Percentiles rank a stretch among this genome's conserved stretches.
These are phyloP conservation scores for Mustela lutreola DNA, from an alignment of 2,113 vertebrate species.

Conservation along the genomic window DNA sequence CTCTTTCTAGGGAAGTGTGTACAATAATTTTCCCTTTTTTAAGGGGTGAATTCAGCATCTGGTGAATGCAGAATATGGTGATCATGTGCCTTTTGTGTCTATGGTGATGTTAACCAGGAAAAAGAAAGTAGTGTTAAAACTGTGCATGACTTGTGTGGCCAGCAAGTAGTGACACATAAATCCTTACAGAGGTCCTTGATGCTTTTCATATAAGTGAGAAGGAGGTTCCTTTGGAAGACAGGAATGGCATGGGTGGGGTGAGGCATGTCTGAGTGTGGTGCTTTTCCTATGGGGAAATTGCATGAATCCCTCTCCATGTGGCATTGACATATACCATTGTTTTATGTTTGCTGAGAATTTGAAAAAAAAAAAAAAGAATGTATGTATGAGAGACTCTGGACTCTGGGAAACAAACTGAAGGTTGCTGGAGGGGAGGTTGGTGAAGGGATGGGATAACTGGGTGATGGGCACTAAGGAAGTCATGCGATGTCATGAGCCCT, in stretches of 20 bases:
- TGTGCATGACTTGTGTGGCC: neutral
- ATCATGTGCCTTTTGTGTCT: neutral
- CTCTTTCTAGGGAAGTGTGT: neutral
- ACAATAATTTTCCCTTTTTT: neutral
- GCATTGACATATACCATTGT: neutral
- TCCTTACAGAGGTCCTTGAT: neutral
- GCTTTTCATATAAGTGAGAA: neutral
- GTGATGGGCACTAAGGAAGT: too few relatives aligned
- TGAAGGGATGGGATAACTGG: too few relatives aligned
- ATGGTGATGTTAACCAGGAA: neutral
- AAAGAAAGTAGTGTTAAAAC: neutral
- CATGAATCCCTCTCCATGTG: neutral
- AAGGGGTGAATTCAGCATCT: slow-evolving; percentile 16
- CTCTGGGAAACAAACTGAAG: too few relatives aligned
- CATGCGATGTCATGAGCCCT: too few relatives aligned
- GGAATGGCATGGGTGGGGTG: neutral
- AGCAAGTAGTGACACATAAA: neutral
- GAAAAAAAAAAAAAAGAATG: neutral
- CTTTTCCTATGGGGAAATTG: neutral
- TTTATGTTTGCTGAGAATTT: neutral
- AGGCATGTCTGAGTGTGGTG: neutral
- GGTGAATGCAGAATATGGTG: neutral
- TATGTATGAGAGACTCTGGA: neutral
- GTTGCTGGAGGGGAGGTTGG: too few relatives aligned
- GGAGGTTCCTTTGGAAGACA: neutral